Base-by-base conservation (phyloP, 1,140 invertebrate genomes). In the Dryas iulia region DNA sequence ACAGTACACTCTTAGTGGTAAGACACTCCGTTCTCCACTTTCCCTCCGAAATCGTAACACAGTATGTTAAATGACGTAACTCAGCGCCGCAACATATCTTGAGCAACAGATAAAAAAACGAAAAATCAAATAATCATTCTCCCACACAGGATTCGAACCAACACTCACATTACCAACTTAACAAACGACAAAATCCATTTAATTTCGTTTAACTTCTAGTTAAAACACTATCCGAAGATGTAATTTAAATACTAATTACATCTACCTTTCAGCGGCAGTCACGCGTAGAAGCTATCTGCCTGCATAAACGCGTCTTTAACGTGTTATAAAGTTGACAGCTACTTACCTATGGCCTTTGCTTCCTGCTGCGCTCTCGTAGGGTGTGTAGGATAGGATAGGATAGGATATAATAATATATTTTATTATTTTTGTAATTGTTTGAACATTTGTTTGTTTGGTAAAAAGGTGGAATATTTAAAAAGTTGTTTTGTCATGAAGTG, bases 201-300 rank as follows among this genome's bases (percentile, higher is more conserved):
- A 62, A 62, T 52, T 24, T 47, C 23, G 25, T 11, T 58, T 61
- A 61, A 52, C 52, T 53, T 24, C 47, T 10, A 33, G 26, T 64
- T 64, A 53, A 61, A 62, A 62, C 59, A 23, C 31, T 18, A 21
- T 30, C 61, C 52, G 26, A 21, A 28, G 28, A 64, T 31, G 61
- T 52, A 56, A 64, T 64, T 64, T 64, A 56, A 54, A 64, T 64
- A 64, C 30, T 64, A 64, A 64, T 64, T 64, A 64, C 28, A 30
- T 62, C 35, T 33, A 35, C 52, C 61, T 64, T 56, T 64, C 52
- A 64, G 31, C 61, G 61, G 33, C 4, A 64, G 61, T 64, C 61
- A 64, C 61, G 61, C 47, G 59, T 61, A 26, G 59, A 30, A 30
- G 59, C 25, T 61, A 61, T 61, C 47, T 21, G 14, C 14, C 7